These are phyloP conservation scores for Serinus canaria DNA, from an alignment of 2,113 vertebrate species.

Conservation along the genomic window DNA sequence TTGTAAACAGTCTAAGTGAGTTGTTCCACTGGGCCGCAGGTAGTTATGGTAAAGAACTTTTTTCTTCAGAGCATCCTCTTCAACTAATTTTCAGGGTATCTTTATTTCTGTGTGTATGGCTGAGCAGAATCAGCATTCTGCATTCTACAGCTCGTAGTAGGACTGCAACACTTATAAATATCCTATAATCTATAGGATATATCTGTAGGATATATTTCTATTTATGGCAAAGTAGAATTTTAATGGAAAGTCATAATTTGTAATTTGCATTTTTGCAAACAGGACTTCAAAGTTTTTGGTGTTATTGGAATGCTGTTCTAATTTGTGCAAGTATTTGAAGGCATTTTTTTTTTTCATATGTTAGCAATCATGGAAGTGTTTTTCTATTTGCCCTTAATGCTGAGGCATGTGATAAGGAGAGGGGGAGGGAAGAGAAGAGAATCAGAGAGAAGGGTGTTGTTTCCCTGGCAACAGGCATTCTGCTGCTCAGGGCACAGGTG, in stretches of 20 bases:
- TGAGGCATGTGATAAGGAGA: background rate
- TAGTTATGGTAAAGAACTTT: background rate
- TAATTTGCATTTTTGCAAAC: background rate
- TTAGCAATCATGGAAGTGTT: background rate
- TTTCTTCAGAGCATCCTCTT: background rate
- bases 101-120: background rate
- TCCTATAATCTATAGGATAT: background rate
- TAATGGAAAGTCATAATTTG: background rate
- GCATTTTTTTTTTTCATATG: background rate
- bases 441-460: constrained; percentile 20
- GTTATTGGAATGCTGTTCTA: background rate
- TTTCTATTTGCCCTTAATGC: background rate
- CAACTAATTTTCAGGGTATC: background rate
- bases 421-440: background rate
- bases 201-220: background rate
- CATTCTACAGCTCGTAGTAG: background rate
- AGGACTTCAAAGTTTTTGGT: background rate
- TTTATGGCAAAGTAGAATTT: background rate
- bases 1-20: background rate
- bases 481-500: constrained; percentile 2
- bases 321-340: background rate
- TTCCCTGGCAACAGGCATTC: constrained; percentile 56
- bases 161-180: background rate
- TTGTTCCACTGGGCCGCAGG: background rate
- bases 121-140: background rate